Conservation (phyloP, 2,888 invertebrate species). For the Erannis defoliaria region DNA sequence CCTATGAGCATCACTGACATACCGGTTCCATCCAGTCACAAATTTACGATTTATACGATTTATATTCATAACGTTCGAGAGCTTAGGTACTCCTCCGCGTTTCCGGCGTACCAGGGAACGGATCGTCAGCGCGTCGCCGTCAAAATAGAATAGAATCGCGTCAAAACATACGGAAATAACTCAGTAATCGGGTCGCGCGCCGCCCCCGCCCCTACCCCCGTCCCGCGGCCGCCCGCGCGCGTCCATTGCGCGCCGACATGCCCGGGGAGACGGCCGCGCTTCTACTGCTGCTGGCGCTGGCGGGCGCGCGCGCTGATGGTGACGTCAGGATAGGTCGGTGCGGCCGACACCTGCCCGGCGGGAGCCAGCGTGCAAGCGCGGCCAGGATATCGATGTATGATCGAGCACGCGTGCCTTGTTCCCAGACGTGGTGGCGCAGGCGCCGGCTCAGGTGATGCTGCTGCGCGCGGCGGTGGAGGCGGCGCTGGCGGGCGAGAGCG, state of each 20-base stretch:
- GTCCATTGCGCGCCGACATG: slow-evolving; percentile 26
- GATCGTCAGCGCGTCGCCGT: too few species aligned
- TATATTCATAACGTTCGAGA: too few species aligned
- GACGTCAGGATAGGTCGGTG: slow-evolving; percentile 6
- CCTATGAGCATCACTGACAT: too few species aligned
- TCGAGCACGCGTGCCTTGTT: slow-evolving; percentile 7
- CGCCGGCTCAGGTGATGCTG: slow-evolving; percentile 51
- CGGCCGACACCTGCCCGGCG: too few species aligned
- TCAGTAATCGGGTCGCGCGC: slow-evolving; percentile 40
- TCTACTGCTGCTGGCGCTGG: slow-evolving; percentile 18
- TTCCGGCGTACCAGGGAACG: too few species aligned
- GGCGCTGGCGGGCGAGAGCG: slow-evolving; percentile 48
- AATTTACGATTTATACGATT: too few species aligned
- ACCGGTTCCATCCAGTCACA: too few species aligned
- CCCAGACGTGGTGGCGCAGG: slow-evolving; percentile 59
- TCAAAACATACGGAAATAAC: slow-evolving; percentile 37
- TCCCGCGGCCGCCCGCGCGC: slow-evolving; percentile 17
- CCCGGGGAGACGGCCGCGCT: slow-evolving; percentile 19
- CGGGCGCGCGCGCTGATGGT: background rate
- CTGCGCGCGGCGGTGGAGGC: slow-evolving; percentile 57
- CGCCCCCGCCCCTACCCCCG: slow-evolving; percentile 24
- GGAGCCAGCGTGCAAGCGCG: too few species aligned
- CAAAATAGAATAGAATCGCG: slow-evolving; percentile 24
- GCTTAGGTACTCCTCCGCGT: too few species aligned
- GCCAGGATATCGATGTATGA: too few species aligned